Conservation (phyloP, 2,888 invertebrate species). For the Archips crataeganus region DNA sequence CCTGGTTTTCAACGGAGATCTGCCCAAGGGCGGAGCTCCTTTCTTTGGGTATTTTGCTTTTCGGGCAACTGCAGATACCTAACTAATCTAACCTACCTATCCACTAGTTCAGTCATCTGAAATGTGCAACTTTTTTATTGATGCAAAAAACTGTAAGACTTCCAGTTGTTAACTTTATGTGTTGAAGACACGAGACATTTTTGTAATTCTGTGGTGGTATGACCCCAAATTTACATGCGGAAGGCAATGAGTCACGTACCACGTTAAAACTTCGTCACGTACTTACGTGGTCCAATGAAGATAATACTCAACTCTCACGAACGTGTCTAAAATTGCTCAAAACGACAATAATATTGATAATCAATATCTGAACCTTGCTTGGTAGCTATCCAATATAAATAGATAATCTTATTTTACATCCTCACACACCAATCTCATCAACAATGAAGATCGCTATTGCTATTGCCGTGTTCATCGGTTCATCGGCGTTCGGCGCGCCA, state of each 20-base stretch:
- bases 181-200: too few species aligned
- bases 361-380: neutral
- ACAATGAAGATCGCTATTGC: conserved; percentile 47
- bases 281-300: neutral
- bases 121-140: too few species aligned
- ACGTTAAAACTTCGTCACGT: neutral
- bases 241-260: neutral
- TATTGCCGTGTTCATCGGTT: conserved; percentile 44
- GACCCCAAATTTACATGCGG: neutral
- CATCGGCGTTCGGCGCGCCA: conserved; percentile 47
- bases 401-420: conserved; percentile 28
- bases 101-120: too few species aligned
- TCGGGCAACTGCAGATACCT: too few species aligned
- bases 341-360: neutral
- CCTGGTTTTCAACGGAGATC: too few species aligned
- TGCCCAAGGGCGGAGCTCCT: too few species aligned
- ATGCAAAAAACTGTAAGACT: too few species aligned
- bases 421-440: conserved; percentile 36
- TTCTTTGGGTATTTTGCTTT: too few species aligned
- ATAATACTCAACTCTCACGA: neutral
- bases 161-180: too few species aligned
- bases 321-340: conserved; percentile 6
- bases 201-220: neutral
- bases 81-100: too few species aligned
- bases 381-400: conserved; percentile 5